Conservation (phyloP, 2,113 vertebrate genomes). For the Chaetodon trifascialis region DNA sequence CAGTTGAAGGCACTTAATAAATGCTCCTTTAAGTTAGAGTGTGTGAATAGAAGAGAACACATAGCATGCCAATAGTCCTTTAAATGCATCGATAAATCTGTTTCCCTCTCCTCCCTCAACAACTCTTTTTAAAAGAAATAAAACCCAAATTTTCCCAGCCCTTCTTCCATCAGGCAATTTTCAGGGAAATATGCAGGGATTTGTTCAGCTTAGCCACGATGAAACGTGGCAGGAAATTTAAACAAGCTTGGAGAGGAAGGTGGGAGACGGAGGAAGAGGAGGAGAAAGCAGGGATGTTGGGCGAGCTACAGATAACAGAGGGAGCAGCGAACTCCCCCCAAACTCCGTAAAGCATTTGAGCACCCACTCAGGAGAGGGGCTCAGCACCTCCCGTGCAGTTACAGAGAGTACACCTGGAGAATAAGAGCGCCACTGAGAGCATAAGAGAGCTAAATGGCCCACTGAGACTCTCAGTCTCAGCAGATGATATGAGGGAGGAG, state of each 20-base stretch:
- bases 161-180: slow-evolving; percentile 51
- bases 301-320: not conserved
- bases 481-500: not conserved
- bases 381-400: slow-evolving; percentile 39
- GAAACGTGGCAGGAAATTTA: slow-evolving; percentile 58
- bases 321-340: not conserved
- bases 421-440: slow-evolving; percentile 25
- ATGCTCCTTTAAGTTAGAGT: not conserved
- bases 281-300: slow-evolving; percentile 1
- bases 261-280: not conserved
- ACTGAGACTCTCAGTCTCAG: slow-evolving; percentile 12
- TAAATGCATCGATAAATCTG: slow-evolving; percentile 11
- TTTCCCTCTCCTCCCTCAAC: slow-evolving; percentile 21
- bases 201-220: slow-evolving; percentile 71
- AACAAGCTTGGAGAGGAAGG: slow-evolving; percentile 60
- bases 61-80: slow-evolving; percentile 5
- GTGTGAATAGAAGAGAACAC: slow-evolving; percentile 19
- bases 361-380: slow-evolving; percentile 40
- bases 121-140: slow-evolving; percentile 34
- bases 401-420: slow-evolving; percentile 40
- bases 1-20: not conserved
- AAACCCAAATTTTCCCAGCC: slow-evolving; percentile 28
- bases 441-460: slow-evolving; percentile 24
- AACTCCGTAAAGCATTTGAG: slow-evolving; percentile 43
- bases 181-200: slow-evolving; percentile 68